A percentile compares a stretch with the other conserved stretches of the same genome.
Conservation (phyloP, 2,888 invertebrate species). For the Dendrolimus pini region DNA sequence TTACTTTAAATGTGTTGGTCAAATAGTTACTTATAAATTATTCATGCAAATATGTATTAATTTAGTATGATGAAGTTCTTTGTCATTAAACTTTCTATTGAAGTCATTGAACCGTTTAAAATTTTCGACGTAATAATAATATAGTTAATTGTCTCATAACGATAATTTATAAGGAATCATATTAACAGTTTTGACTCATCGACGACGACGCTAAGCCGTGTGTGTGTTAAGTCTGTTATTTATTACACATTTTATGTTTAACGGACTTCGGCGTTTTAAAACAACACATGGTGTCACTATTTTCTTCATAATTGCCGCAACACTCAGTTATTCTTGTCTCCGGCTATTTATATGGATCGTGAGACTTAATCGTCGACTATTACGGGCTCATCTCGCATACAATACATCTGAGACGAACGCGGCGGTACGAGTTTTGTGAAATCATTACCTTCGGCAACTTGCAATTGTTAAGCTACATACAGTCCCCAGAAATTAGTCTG, state of each 20-base stretch:
- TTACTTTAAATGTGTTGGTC: too few relatives aligned
- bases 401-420: background rate
- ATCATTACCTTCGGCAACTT: background rate
- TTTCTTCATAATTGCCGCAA: conserved; percentile 33
- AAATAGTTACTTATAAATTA: too few relatives aligned
- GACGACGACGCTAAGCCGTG: background rate
- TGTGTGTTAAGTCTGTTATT: background rate
- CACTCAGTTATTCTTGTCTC: conserved; percentile 29
- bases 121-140: too few relatives aligned
- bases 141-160: too few relatives aligned
- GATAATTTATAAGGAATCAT: background rate
- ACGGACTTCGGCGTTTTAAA: background rate
- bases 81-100: too few relatives aligned
- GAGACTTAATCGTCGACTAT: conserved; percentile 39
- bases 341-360: conserved; percentile 36
- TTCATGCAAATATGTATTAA: too few relatives aligned
- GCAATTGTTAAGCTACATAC: background rate
- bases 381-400: conserved; percentile 30
- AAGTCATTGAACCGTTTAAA: too few relatives aligned
- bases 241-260: background rate
- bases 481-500: conserved; percentile 1
- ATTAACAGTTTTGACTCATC: background rate
- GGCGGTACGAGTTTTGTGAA: background rate
- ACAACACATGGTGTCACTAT: conserved; percentile 30
- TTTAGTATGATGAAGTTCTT: too few relatives aligned